Conservation (phyloP, 2,888 invertebrate species). For the Lutraria lutraria region DNA sequence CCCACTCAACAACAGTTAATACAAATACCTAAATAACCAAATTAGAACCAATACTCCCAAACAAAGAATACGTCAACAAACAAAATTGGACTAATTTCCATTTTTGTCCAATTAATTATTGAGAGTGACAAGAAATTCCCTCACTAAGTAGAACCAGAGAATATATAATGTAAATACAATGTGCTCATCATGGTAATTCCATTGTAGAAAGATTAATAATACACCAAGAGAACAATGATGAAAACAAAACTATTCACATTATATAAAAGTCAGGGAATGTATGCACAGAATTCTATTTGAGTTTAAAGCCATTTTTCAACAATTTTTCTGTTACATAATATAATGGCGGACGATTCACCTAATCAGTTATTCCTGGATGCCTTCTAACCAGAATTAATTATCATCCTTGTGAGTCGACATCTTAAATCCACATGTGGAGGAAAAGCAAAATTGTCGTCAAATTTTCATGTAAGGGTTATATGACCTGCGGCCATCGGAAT, state of each 20-base stretch:
- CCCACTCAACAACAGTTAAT: not conserved
- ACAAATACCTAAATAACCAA: conserved; percentile 12
- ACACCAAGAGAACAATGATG: not conserved
- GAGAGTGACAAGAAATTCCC: not conserved
- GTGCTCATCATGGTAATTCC: not conserved
- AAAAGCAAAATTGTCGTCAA: too few relatives aligned
- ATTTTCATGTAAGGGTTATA: too few relatives aligned
- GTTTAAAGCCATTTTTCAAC: too few relatives aligned
- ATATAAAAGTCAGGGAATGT: not conserved
- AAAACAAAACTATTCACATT: not conserved
- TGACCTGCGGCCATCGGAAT: too few relatives aligned
- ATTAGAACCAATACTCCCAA: not conserved
- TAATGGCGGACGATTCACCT: too few relatives aligned
- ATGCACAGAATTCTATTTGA: not conserved
- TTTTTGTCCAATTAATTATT: conserved; percentile 14
- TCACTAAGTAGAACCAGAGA: not conserved
- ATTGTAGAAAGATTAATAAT: not conserved
- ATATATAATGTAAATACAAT: not conserved
- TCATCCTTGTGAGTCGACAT: too few relatives aligned
- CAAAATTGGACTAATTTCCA: conserved; percentile 11
- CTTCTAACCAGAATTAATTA: too few relatives aligned
- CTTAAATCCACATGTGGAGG: too few relatives aligned
- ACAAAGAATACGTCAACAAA: conserved; percentile 6
- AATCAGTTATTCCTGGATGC: too few relatives aligned
- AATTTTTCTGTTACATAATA: too few relatives aligned